phyloP scores from a whole-genome alignment of 2,113 vertebrate species.

The Vicugna pacos region DNA sequence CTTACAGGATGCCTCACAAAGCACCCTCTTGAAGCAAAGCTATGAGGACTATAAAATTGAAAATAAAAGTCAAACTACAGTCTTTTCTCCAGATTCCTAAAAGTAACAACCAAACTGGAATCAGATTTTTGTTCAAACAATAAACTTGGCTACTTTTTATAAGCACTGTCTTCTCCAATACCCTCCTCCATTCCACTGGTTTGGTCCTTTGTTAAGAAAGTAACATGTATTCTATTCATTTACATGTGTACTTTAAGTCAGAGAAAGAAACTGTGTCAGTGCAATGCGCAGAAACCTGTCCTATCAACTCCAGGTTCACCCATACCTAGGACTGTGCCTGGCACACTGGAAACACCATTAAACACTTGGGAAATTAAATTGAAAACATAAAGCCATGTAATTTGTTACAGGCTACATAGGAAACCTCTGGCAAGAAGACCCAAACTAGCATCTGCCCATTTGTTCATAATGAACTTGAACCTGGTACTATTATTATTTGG shows the following conservation, averaged over 20 bases:
- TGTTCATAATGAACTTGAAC: background rate
- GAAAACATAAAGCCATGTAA: constrained; percentile 26
- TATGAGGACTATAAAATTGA: constrained; percentile 10
- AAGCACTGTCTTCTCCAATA: background rate
- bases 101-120: constrained; percentile 17
- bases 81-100: background rate
- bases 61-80: background rate
- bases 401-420: background rate
- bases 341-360: background rate
- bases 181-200: background rate
- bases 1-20: background rate
- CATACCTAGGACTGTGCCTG: background rate
- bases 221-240: too few relatives aligned
- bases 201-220: background rate
- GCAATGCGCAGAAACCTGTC: background rate
- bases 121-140: constrained; percentile 33
- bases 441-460: constrained; percentile 2
- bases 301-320: background rate
- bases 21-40: background rate
- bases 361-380: background rate
- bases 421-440: background rate
- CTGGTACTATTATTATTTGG: background rate
- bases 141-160: background rate
- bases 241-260: background rate
- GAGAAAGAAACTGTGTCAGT: background rate